Base-by-base conservation (phyloP, 2,888 invertebrate species). In the Synanthedon andrenaeformis region DNA sequence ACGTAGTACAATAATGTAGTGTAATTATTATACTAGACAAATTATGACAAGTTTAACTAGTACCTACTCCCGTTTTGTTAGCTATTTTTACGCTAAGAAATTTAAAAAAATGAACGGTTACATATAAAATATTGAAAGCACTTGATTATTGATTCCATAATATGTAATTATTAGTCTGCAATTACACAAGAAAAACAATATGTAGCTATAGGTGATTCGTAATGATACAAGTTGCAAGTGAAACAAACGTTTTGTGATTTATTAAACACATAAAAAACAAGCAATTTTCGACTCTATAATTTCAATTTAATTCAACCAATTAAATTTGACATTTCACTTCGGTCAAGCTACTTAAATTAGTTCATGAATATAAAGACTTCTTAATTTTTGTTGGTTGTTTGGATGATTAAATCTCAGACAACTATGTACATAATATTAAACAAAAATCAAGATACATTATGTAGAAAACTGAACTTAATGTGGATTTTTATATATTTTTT, bases 311-410 rank as follows among this genome's bases (percentile, higher is more conserved):
- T 70, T 67, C 58, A 57, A 58, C 63, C 61, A 67, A 70, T 71
- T 71, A 69, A 57, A 59, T 69, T 61, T 69, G 67, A 65, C 69
- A 69, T 72, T 72, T 69, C 55, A 64, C 58, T 64, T 54, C 55
- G 54, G 57, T 62, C 55, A 49, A 57, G 61, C 59, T 65, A 42
- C 63, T 53, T 64, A 69, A 72, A 72, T 69, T 69, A 69, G 62
- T 53, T 51, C 57, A 62, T 67, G 64, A 59, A 53, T 58, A 28
- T 28, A 28, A 28, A 8, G 28, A 28, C 8, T 28, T 28, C 28
- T 28, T 28, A 28, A 28, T 28, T 28, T 3, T 8, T 28, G 28
- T 28, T 28, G 28, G 28, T 28, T 28, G 8, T 28, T 28, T 28
- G 19, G 4, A 23, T 23, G 28, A 28, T 28, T 28, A 6, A 28